These are phyloP conservation scores for Caenorhabditis virilis DNA, from an alignment of 2,888 invertebrate species.

Conservation along the genomic window DNA sequence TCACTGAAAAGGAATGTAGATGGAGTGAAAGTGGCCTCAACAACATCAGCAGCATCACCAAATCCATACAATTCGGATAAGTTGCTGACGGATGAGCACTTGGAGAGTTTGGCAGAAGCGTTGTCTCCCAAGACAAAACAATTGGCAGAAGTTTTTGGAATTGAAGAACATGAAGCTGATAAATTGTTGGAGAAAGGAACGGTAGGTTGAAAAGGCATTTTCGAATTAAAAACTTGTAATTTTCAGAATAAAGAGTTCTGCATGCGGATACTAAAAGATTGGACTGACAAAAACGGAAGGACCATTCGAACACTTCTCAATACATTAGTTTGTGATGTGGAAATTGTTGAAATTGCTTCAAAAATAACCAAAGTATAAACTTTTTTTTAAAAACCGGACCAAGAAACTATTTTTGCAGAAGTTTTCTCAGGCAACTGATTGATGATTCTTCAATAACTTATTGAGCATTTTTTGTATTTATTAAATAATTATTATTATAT, in stretches of 20 bases:
- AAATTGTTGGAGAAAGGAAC: slow-evolving; percentile 1
- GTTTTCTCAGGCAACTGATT: too few species aligned
- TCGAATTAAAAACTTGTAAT: slow-evolving; percentile 2
- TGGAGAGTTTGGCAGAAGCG: slow-evolving; percentile 22
- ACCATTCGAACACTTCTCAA: slow-evolving; percentile 27
- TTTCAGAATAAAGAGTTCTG: slow-evolving; percentile 17
- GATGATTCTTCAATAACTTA: too few species aligned
- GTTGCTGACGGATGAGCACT: slow-evolving; percentile 16
- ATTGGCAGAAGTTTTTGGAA: slow-evolving; percentile 19
- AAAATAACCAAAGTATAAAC: background rate
- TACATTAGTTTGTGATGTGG: slow-evolving; percentile 25
- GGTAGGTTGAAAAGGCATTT: background rate
- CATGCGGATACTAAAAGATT: slow-evolving; percentile 23
- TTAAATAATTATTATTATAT: slow-evolving; percentile 1
- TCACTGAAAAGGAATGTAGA: slow-evolving; percentile 33
- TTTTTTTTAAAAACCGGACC: background rate
- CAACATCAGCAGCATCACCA: slow-evolving; percentile 7
- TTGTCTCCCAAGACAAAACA: slow-evolving; percentile 13
- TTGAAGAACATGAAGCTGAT: background rate
- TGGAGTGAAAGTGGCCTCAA: background rate
- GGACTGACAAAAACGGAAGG: slow-evolving; percentile 30
- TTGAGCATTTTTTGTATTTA: too few species aligned
- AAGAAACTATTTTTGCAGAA: too few species aligned
- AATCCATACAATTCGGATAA: slow-evolving; percentile 26
- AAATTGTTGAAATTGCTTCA: slow-evolving; percentile 22